Percentiles rank a stretch among this genome's conserved stretches.
These are phyloP conservation scores for Synergus laeviventris DNA, from an alignment of 2,888 invertebrate species.

Conservation along the genomic window DNA sequence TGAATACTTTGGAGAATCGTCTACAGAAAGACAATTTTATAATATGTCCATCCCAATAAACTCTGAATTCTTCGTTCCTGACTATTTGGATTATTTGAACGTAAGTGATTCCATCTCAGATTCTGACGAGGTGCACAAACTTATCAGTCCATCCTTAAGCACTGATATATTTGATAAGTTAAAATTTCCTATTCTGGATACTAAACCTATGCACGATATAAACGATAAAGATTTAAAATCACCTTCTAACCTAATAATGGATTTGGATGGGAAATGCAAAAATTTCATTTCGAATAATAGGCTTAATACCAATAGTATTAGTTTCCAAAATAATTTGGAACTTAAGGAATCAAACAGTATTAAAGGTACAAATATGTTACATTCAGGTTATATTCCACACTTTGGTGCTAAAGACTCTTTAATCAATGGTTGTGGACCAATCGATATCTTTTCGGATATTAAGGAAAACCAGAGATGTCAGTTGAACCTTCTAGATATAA, in stretches of 20 bases:
- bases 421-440: constrained; percentile 13
- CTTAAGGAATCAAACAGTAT: not conserved
- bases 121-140: constrained; percentile 25
- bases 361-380: not conserved
- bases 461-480: not conserved
- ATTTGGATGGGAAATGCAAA: not conserved
- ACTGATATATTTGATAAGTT: not conserved
- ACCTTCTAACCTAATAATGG: not conserved
- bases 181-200: not conserved
- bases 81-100: not conserved
- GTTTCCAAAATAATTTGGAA: not conserved
- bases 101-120: not conserved
- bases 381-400: not conserved
- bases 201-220: not conserved
- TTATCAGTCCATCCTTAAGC: not conserved
- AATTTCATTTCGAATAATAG: not conserved
- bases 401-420: not conserved
- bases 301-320: not conserved
- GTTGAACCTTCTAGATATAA: not conserved
- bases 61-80: constrained; percentile 11
- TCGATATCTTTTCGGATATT: not conserved
- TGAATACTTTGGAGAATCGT: not conserved
- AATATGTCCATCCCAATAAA: not conserved
- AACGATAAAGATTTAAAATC: not conserved
- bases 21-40: not conserved